These are phyloP conservation scores for Mobula birostris DNA, from an alignment of 2,113 vertebrate species.

Conservation along the genomic window DNA sequence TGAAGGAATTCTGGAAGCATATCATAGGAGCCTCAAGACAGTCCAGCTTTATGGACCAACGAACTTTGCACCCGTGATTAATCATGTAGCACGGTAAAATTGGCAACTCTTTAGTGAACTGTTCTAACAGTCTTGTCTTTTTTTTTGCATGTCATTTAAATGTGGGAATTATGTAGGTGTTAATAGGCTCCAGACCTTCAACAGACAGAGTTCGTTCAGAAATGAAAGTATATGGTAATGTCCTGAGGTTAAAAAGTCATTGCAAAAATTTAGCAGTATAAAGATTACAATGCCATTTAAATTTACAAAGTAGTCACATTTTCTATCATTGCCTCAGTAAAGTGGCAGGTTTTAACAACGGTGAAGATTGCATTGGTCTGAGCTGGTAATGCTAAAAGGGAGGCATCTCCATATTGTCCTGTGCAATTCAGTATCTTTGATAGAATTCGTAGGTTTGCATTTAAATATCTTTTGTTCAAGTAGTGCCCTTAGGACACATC, in stretches of 20 bases:
- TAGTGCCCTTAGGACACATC: too few species aligned
- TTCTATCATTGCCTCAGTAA: not conserved
- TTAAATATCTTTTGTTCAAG: not conserved
- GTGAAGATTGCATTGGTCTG: not conserved
- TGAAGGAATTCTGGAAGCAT: constrained; percentile 84
- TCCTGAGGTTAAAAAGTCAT: not conserved
- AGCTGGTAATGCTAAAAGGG: not conserved
- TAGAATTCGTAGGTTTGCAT: not conserved
- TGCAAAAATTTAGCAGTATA: not conserved
- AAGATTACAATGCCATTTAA: not conserved
- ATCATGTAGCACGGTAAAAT: constrained; percentile 80
- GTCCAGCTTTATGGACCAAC: constrained; percentile 92
- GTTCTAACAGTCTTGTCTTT: not conserved
- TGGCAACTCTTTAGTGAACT: not conserved
- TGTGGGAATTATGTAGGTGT: not conserved
- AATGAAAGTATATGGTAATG: not conserved
- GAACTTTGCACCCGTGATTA: constrained; percentile 88
- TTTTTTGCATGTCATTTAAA: not conserved
- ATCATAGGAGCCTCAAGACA: constrained; percentile 84
- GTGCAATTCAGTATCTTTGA: not conserved
- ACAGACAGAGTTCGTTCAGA: not conserved
- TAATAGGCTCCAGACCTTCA: not conserved
- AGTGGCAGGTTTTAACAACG: not conserved
- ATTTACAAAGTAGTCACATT: not conserved
- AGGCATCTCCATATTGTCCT: not conserved